Percentiles rank a stretch among this genome's conserved stretches.
phyloP scores from a whole-genome alignment of 2,797 vertebrate genomes.

The Meda fulgida region DNA sequence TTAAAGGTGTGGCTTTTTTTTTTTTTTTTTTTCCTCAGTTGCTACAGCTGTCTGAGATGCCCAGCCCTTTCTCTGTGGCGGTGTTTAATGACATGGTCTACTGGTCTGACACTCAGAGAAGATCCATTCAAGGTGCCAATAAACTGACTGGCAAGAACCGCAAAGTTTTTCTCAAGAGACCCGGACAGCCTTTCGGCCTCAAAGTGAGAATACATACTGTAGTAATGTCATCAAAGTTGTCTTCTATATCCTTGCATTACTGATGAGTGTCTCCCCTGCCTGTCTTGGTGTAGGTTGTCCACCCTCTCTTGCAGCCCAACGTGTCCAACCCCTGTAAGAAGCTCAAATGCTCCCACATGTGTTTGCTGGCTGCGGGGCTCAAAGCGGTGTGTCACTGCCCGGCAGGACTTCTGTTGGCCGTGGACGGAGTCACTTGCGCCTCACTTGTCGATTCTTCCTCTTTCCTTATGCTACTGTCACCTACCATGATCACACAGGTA shows the following conservation, averaged over 20 bases:
- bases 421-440: slow-evolving; percentile 78
- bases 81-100: slow-evolving; percentile 88
- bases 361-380: slow-evolving; percentile 78
- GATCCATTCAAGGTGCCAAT: slow-evolving; percentile 82
- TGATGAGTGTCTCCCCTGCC: neutral
- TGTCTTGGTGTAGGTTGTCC: slow-evolving; percentile 79
- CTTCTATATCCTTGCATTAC: neutral
- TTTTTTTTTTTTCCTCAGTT: slow-evolving; percentile 70
- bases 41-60: slow-evolving; percentile 82
- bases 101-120: slow-evolving; percentile 87
- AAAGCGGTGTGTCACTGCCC: slow-evolving; percentile 84
- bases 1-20: fast-evolving
- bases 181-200: slow-evolving; percentile 85
- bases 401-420: slow-evolving; percentile 72
- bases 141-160: slow-evolving; percentile 87
- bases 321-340: slow-evolving; percentile 76
- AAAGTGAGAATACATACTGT: slow-evolving; percentile 75
- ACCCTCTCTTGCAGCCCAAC: slow-evolving; percentile 78
- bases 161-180: slow-evolving; percentile 84
- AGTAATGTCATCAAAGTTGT: neutral
- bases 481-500: slow-evolving; percentile 81
- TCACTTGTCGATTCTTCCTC: slow-evolving; percentile 72
- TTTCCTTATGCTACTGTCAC: slow-evolving; percentile 82
- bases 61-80: slow-evolving; percentile 82
- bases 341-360: slow-evolving; percentile 83